A percentile compares a stretch with the other conserved stretches of the same genome.
These are phyloP conservation scores for Strix uralensis DNA, from an alignment of 2,113 vertebrate genomes.

Conservation along the genomic window DNA sequence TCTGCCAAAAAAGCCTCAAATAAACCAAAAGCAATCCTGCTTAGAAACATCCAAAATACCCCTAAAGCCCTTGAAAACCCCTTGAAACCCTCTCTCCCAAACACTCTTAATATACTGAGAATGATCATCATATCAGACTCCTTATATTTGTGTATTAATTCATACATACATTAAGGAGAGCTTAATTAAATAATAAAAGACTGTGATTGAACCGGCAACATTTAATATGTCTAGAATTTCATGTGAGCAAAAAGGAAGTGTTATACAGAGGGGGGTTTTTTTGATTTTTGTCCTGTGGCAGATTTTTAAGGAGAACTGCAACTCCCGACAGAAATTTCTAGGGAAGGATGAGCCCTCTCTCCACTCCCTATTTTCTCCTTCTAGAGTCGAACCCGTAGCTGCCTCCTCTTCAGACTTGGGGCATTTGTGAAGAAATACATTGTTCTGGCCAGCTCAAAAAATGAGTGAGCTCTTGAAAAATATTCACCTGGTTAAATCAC, in stretches of 20 bases:
- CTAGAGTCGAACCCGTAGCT: not conserved
- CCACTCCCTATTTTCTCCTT: not conserved
- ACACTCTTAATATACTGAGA: conserved; percentile 6
- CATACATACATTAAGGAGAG: conserved; percentile 30
- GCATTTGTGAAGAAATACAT: not conserved
- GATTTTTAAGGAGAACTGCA: not conserved
- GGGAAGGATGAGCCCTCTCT: not conserved
- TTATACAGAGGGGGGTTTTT: not conserved
- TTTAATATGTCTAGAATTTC: not conserved
- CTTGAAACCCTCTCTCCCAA: conserved; percentile 33
- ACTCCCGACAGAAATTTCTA: not conserved
- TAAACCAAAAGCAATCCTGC: conserved; percentile 39
- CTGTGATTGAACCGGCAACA: not conserved
- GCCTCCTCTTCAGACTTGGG: not conserved
- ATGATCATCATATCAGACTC: not conserved
- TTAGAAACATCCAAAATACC: conserved; percentile 34
- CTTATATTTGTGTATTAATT: conserved; percentile 52
- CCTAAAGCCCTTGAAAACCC: conserved; percentile 40
- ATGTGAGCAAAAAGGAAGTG: not conserved
- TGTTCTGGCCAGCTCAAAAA: not conserved
- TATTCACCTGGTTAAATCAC: not conserved
- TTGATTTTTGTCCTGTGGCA: not conserved
- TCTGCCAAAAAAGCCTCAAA: conserved; percentile 40
- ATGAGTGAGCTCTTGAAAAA: not conserved
- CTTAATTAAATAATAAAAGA: conserved; percentile 61